Evolutionary conservation across 2,797 vertebrate species (phyloP), one percentile per base, ranked within the genome.

Genomic region (Lacerta agilis): DNA sequence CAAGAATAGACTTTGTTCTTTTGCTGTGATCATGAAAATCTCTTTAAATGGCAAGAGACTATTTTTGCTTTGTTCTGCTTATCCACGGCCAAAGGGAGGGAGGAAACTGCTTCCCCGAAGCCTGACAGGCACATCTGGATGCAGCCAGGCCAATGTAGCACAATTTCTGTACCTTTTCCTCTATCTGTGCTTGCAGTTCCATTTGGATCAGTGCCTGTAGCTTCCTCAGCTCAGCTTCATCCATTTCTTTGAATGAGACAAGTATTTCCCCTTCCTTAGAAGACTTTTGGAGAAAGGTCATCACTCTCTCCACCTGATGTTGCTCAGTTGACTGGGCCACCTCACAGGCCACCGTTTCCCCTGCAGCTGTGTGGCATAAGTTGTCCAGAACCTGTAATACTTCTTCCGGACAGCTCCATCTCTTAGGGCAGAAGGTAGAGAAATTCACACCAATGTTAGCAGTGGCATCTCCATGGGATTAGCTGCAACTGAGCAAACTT

Each of bases 151-250:
- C 38, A 61, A 20, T 38, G 9, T 2, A 29, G 17, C 5, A 3
- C 67, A 7, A 7, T 49, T 55, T 18, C 1, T 29, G 23, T 93
- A 96, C 95, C 95, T 94, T 87, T 23, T 90, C 88, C 69, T 95
- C 95, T n/a, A 85, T 92, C 10, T 61, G 71, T 0, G 13, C 55
- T 25, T 88, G 89, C 0, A 95, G 89, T 29, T 94, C 94, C 58
- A 79, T 81, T 25, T 84, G 90, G 5, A 95, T 86, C 43, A 67
- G 79, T 3, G 76, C 69, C 80, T 86, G 93, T 69, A 94, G 78
- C 33, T 89, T 90, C 5, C 82, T 89, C 64, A 95, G 80, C 58
- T 91, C 89, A 10, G 76, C 80, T 36, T 91, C 89, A 0, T 90
- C 15, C 6, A 83, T 88, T 17, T 89, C 2, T 0, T 45, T n/a